Base-by-base conservation (phyloP, 2,888 invertebrate species). In the Melinaea marsaeus region DNA sequence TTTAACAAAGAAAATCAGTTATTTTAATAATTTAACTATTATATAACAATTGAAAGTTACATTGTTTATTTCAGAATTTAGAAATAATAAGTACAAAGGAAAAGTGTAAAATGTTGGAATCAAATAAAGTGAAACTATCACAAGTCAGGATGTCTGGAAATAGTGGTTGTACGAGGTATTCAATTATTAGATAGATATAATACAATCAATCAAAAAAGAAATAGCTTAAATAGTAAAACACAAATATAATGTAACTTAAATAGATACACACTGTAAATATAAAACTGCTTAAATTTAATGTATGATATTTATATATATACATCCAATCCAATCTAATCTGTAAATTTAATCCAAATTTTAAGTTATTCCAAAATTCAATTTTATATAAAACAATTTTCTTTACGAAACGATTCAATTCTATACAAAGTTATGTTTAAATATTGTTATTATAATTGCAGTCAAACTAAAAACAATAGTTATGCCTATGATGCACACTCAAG, bases 61-160 rank as follows among this genome's bases (percentile, higher is more conserved):
- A 11, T 42, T 42, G n/a, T 56, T 35, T 51, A 4, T 86, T 91
- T 63, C 81, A 92, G 92, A 91, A 92, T 78, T 76, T 93, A 45
- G 92, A 93, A 84, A 90, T 93, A 74, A 88, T 90, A 60, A 92
- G 92, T 71, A 76, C 91, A 55, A 93, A 92, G 72, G 92, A 92
- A 70, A 91, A 90, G 75, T 90, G 88, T 67, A 86, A 84, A 68
- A 83, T 86, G 73, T 72, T 91, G 60, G 90, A 91, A 69, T 88
- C 88, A 7, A 78, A 77, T 11, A 91, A 88, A 78, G 76, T 90
- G 3, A 90, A 79, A 70, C 67, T 90, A 60, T 88, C 86, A 13
- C 89, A 89, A 75, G 79, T 88, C 5, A 84, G 79, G 34, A 72
- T 88, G 3, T 72, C 79, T 11, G 78, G 74, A 54, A 82, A 84